Percentiles rank a stretch among this genome's conserved stretches.
These are phyloP conservation scores for Hemicentrotus pulcherrimus DNA, from an alignment of 35 echinoderm and acorn worm species.

Conservation along the genomic window DNA sequence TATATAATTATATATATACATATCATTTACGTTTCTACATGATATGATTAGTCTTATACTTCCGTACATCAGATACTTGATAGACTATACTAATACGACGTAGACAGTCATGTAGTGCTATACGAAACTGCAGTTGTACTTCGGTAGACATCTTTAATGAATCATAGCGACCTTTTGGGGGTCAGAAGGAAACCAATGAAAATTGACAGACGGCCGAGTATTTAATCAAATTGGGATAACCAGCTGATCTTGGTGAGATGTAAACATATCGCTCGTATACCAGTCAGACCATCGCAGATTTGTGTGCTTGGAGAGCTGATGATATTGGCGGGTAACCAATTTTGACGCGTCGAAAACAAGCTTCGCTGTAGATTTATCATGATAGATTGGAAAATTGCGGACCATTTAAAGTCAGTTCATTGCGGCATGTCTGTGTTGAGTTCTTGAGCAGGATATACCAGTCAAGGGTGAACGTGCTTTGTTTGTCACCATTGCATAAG, in stretches of 20 bases:
- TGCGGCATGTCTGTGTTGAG: neutral
- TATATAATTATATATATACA: too few species aligned
- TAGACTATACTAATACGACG: neutral
- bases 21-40: too few species aligned
- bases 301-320: neutral
- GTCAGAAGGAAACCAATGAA: neutral
- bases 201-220: neutral
- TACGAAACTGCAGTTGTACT: neutral
- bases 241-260: neutral
- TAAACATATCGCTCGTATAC: neutral
- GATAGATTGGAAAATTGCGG: neutral
- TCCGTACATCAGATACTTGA: neutral
- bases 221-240: conserved; percentile 14
- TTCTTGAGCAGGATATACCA: neutral
- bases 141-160: neutral
- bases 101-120: too few species aligned
- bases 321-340: conserved; percentile 10
- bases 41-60: too few species aligned
- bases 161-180: neutral
- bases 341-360: neutral
- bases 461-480: neutral
- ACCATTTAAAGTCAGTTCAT: neutral
- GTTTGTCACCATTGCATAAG: neutral
- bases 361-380: neutral
- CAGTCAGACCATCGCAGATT: neutral